Evolutionary conservation across 2,888 invertebrate genomes (phyloP).

Genomic region (Limnephilus rhombicus): DNA sequence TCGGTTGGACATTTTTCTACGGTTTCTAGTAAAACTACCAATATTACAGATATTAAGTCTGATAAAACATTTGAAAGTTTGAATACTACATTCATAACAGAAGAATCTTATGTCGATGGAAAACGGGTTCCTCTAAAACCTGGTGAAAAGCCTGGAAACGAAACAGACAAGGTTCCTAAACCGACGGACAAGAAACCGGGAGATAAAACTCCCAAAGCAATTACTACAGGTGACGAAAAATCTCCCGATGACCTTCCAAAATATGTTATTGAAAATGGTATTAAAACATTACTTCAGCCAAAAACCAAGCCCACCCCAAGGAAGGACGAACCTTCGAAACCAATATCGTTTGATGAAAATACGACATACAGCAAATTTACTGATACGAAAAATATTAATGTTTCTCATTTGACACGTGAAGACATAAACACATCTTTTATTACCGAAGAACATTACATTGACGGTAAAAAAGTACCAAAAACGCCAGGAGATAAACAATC

Average conservation of each 20-base stretch:
- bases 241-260: constrained; percentile 46
- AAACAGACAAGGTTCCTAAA: constrained; percentile 29
- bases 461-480: constrained; percentile 39
- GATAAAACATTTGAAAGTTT: constrained; percentile 31
- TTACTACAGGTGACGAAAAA: constrained; percentile 27
- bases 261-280: constrained; percentile 63
- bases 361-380: constrained; percentile 35
- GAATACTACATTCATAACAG: constrained; percentile 47
- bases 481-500: constrained; percentile 23
- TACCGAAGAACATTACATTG: constrained; percentile 36
- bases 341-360: constrained; percentile 6
- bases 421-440: constrained; percentile 43
- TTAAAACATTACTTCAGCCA: constrained; percentile 60
- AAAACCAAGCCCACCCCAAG: constrained; percentile 66
- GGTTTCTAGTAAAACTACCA: not conserved
- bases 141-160: constrained; percentile 51
- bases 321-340: constrained; percentile 11
- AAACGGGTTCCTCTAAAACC: constrained; percentile 44
- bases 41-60: constrained; percentile 18
- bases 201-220: constrained; percentile 26
- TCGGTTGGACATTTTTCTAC: constrained; percentile 21
- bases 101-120: constrained; percentile 45
- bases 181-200: not conserved
- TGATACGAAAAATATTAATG: not conserved
- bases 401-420: constrained; percentile 21